Evolutionary conservation across 1,140 invertebrate genomes (phyloP), one percentile per base, ranked within the genome.

Genomic region (Drosophila kohkoa): DNA sequence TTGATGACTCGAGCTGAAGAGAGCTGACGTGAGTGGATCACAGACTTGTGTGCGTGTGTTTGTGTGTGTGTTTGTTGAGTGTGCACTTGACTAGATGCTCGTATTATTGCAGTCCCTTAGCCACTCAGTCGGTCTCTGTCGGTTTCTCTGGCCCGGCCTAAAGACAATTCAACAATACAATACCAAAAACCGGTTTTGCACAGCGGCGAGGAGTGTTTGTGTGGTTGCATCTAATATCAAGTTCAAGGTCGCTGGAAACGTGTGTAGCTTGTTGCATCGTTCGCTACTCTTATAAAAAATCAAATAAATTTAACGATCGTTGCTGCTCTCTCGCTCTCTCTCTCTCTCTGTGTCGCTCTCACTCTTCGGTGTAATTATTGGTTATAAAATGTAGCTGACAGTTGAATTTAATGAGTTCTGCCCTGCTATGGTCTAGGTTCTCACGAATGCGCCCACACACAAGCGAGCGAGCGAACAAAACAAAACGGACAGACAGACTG

Each of bases 221-320:
- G 20, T 54, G 69, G 69, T 78, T 65, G 77, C 73, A 89, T 88
- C 83, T 88, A 88, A 88, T 88, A 88, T 89, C 83, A 88, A 88
- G 83, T 88, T 88, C 83, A 88, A 88, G 83, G 83, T 89, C 70
- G 60, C 71, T 70, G 77, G 38, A 78, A 79, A 88, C 83, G 69
- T 74, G 83, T 88, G 62, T 52, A 71, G 81, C 79, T 77, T 75
- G 78, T 77, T 74, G 75, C 71, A 68, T 32, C 75, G 72, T 57
- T 75, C 51, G 74, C 55, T 85, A 75, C 81, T 77, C 77, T 81
- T 81, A 83, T 77, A 82, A 82, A 82, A 76, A 60, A 70, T 68
- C 52, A 77, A 86, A 77, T 86, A 71, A 82, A 68, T 79, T 77
- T 38, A 32, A 79, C 55, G 49, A 54, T 30, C 15, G 43, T 6